Conservation (phyloP, 2,888 invertebrate species). For the Catocala nupta region DNA sequence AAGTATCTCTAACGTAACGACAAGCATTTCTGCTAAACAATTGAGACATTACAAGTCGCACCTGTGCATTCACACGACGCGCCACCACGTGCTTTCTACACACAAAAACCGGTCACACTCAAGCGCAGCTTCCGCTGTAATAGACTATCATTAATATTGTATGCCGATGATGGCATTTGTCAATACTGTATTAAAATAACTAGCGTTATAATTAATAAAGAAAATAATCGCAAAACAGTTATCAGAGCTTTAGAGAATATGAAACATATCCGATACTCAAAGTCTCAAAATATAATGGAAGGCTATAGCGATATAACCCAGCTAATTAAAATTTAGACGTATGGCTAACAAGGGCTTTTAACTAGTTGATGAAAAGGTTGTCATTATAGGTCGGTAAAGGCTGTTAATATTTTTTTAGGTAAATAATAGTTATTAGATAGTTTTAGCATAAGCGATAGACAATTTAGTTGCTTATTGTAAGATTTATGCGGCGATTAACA, state of each 20-base stretch:
- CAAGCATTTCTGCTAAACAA: conserved; percentile 8
- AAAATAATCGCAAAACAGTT: not conserved
- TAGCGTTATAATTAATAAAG: not conserved
- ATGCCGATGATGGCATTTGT: not conserved
- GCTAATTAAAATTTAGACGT: no score
- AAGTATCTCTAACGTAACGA: not conserved
- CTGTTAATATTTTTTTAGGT: no score
- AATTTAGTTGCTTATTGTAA: no score
- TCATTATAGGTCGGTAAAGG: no score
- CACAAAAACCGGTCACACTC: conserved; percentile 12
- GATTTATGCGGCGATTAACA: no score
- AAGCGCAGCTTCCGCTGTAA: not conserved
- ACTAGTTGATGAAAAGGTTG: no score
- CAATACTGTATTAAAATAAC: not conserved
- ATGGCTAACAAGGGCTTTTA: no score
- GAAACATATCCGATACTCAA: no score
- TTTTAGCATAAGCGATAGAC: no score
- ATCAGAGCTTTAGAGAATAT: not conserved
- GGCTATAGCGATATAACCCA: no score
- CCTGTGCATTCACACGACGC: conserved; percentile 21
- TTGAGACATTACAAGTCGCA: conserved; percentile 7
- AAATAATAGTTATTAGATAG: no score
- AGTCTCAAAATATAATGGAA: no score
- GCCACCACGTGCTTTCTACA: conserved; percentile 36
- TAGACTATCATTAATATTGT: not conserved